Base-by-base conservation (phyloP, 2,888 invertebrate species). In the Monochamus alternatus region DNA sequence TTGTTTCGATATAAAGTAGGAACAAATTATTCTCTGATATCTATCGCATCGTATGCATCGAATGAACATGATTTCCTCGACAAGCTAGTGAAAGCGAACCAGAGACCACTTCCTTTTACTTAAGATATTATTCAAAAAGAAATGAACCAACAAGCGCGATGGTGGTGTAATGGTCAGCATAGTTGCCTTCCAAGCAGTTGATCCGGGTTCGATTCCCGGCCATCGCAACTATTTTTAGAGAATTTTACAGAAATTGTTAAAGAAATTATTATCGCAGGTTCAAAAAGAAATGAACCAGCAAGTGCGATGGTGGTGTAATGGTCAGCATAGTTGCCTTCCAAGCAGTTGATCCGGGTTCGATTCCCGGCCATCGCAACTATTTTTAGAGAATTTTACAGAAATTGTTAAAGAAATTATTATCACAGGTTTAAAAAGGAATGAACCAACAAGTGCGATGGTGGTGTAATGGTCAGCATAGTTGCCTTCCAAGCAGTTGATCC, bases 291-390 rank as follows among this genome's bases (percentile, higher is more conserved):
- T 22, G 1, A 22, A 22, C 22, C 22, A 22, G 22, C 22, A 22
- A 22, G 22, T 22, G 89, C 89, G 88, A 89, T 89, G 88, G 88
- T 88, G 89, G 88, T 88, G 89, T 88, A 88, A 89, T 89, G 89
- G 89, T 88, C 87, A 88, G 88, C 89, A 88, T 89, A 88, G 88
- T 88, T 89, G 89, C 89, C 88, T 89, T 89, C 89, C 89, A 89
- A 89, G 89, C 88, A 89, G 89, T 89, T 89, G 89, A 89, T 89
- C 88, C 89, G 89, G 88, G 89, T 89, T 89, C 89, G 89, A 89
- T 89, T 89, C 89, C 88, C 89, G 89, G 88, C 88, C 89, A 89
- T 88, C 89, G 89, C 89, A 89, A 51, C n/a, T 65, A 3, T 55
- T 67, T 76, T 79, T 81, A 22, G 22, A 22, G 22, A 22, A 22